phyloP scores from a whole-genome alignment of 2,797 vertebrate species.

The Paedocypris micromegethes region DNA sequence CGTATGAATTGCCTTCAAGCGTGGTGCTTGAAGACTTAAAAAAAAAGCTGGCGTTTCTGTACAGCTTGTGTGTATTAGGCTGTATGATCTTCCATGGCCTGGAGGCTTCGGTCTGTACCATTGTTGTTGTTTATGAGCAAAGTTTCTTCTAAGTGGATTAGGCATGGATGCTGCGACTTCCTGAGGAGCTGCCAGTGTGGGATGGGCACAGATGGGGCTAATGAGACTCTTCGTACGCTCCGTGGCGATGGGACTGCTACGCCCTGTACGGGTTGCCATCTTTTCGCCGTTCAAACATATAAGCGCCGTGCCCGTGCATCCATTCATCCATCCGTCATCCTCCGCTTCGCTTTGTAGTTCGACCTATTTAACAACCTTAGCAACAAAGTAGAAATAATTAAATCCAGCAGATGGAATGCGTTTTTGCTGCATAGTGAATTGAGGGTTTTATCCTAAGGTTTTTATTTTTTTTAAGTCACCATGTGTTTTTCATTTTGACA shows the following conservation, averaged over 20 bases:
- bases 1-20: neutral
- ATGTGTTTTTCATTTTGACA: too few species aligned
- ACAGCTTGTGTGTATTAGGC: neutral
- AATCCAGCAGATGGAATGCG: too few species aligned
- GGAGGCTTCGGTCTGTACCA: neutral
- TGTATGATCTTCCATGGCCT: constrained; percentile 15
- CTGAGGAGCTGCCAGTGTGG: constrained; percentile 21
- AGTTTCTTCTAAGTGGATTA: constrained; percentile 7
- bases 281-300: too few species aligned
- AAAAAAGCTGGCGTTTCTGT: neutral
- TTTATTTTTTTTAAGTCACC: too few species aligned
- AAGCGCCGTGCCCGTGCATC: too few species aligned
- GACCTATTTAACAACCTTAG: too few species aligned
- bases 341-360: too few species aligned
- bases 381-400: too few species aligned
- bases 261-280: too few species aligned
- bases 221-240: neutral
- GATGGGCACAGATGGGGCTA: constrained; percentile 1
- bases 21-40: neutral
- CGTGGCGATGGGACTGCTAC: constrained; percentile 2
- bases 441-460: too few species aligned
- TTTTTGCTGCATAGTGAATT: too few species aligned
- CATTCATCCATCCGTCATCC: too few species aligned
- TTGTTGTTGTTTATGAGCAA: neutral
- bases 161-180: constrained; percentile 28